Evolutionary conservation across 1,140 invertebrate species (phyloP).

Genomic region (Drosophila bifasciata): DNA sequence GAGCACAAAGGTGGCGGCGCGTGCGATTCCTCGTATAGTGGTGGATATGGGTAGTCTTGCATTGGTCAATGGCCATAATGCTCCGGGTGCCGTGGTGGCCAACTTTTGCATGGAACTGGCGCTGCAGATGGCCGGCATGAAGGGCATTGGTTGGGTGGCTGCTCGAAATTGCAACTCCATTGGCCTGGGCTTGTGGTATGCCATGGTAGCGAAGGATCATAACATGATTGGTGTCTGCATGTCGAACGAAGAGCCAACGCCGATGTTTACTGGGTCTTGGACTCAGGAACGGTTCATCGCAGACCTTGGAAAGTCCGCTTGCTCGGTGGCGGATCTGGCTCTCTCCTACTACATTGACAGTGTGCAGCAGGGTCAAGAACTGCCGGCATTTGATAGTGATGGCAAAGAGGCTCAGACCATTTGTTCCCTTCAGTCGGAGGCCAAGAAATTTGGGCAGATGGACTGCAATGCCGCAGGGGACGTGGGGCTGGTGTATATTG

Average conservation of each 20-base stretch:
- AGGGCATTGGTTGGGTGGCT: conserved; percentile 92
- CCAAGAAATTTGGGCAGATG: conserved; percentile 95
- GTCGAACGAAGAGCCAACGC: conserved; percentile 94
- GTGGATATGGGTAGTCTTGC: conserved; percentile 90
- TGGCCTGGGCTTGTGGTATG: conserved; percentile 93
- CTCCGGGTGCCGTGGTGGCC: conserved; percentile 93
- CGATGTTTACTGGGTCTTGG: conserved; percentile 86
- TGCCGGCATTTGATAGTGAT: conserved; percentile 90
- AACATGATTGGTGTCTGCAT: conserved; percentile 94
- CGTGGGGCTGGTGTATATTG: too few relatives aligned
- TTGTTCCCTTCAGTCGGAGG: conserved; percentile 85
- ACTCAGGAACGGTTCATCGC: too few relatives aligned
- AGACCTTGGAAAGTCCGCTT: conserved; percentile 92
- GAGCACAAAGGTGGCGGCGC: conserved; percentile 8
- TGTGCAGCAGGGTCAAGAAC: conserved; percentile 60
- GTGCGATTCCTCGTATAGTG: conserved; percentile 86
- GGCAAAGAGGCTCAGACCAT: conserved; percentile 84
- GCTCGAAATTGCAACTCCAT: conserved; percentile 86
- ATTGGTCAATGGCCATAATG: conserved; percentile 92
- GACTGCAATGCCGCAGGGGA: too few relatives aligned
- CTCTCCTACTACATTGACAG: conserved; percentile 88
- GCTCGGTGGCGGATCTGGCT: conserved; percentile 88
- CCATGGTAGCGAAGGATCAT: conserved; percentile 88
- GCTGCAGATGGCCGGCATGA: conserved; percentile 91
- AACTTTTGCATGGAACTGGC: conserved; percentile 94